Evolutionary conservation across 2,797 vertebrate species (phyloP), one percentile per base, ranked within the genome.

Genomic region (Sphenopsis melanotis): DNA sequence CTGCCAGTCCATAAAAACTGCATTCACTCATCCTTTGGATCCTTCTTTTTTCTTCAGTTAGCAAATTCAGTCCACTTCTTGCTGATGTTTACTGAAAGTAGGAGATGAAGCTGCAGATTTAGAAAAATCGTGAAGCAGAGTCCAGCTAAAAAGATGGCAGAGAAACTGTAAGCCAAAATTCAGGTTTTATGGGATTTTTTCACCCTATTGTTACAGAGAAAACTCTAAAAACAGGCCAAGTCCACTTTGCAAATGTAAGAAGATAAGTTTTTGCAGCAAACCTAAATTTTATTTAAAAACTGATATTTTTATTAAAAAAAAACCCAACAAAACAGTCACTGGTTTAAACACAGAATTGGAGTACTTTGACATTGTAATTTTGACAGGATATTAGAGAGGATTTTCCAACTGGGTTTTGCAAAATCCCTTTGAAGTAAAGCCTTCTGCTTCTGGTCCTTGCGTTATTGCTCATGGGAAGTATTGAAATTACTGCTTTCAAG

Each of bases 351-450:
- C 64, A 89, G 50, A 83, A 81, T 81, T 0, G 0, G 64, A 91
- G 44, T 84, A 90, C 59, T 94, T 15, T n/a, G 55, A 88, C 42
- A 27, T 3, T 93, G 49, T 83, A 81, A 95, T 94, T 95, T 87
- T 90, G 94, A 92, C 64, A 94, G 90, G 83, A 68, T 89, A 90
- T 85, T 87, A 87, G 70, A 82, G 74, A 83, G 34, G 77, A 89
- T 87, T 94, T 95, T 94, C 89, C 93, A 86, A 56, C 50, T 66
- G 68, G 74, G 79, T 96, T 97, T 86, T 90, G 85, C 59, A 94
- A 87, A 95, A 90, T 83, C 59, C 78, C 90, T 95, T 94, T 83
- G 79, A 91, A 96, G 91, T 90, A 87, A 75, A 84, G 44, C 55
- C 83, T 93, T 91, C 81, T 93, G 78, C 75, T 88, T 78, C 69